phyloP scores from a whole-genome alignment of 1,140 invertebrate genomes.

The Magallana ariakensis region DNA sequence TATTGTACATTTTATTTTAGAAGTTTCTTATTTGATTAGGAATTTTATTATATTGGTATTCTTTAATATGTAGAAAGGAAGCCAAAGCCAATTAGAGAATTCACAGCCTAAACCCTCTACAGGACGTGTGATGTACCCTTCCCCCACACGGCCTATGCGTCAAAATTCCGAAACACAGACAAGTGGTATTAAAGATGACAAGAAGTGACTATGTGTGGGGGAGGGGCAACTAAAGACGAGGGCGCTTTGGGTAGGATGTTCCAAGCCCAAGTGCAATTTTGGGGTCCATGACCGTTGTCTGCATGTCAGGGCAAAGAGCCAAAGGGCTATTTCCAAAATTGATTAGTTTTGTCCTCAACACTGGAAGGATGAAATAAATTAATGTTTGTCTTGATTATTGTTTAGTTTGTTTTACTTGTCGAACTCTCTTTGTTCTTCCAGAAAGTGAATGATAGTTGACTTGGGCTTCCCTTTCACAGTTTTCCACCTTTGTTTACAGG shows the following conservation, averaged over 20 bases:
- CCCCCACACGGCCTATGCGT: no score
- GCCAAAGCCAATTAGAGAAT: no score
- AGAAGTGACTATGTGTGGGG: neutral
- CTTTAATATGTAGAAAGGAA: no score
- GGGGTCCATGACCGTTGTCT: no score
- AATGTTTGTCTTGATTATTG: neutral
- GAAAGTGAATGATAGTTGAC: neutral
- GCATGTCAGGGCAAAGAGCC: no score
- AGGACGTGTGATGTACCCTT: no score
- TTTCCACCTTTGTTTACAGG: neutral
- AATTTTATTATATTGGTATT: no score
- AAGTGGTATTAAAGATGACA: no score
- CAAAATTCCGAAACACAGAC: no score
- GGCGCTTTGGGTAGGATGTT: slow-evolving; percentile 26
- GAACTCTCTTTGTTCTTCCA: neutral
- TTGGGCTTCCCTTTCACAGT: neutral
- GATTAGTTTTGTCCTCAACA: neutral
- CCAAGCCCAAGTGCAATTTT: neutral
- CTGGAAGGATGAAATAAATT: neutral
- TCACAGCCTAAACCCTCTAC: no score
- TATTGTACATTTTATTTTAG: no score
- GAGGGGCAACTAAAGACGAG: neutral
- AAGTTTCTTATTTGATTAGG: no score
- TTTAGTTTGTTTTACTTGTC: neutral
- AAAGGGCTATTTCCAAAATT: neutral